These are phyloP conservation scores for Drosophila setifemur DNA, from an alignment of 1,140 invertebrate species.

Conservation along the genomic window DNA sequence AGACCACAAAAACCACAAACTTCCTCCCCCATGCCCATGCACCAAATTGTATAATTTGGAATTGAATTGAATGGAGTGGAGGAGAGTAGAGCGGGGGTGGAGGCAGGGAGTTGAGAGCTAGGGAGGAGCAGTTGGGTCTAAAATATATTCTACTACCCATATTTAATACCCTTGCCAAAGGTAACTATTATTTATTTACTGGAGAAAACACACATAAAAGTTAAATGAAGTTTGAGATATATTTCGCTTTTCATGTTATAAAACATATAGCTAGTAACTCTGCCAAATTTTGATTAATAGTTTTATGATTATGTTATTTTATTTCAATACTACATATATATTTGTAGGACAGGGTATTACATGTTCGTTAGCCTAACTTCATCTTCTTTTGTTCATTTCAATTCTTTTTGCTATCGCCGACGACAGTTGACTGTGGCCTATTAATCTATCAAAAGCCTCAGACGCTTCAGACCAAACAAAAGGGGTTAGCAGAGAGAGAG, in stretches of 20 bases:
- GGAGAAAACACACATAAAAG: no score
- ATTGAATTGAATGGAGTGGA: no score
- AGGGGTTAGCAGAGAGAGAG: slow-evolving; percentile 17
- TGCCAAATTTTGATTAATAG: no score
- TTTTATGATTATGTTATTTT: no score
- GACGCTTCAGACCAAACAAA: slow-evolving; percentile 35
- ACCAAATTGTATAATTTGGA: slow-evolving; percentile 58
- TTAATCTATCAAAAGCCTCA: slow-evolving; percentile 70
- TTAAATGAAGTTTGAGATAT: not conserved
- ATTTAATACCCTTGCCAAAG: no score
- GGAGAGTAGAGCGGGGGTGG: not conserved
- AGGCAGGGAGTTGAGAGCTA: not conserved
- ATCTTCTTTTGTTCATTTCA: not conserved
- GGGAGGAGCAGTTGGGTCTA: no score
- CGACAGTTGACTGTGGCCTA: slow-evolving; percentile 64
- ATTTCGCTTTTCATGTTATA: not conserved
- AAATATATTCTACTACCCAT: no score
- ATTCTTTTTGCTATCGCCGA: slow-evolving; percentile 40
- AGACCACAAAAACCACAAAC: slow-evolving; percentile 75
- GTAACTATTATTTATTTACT: no score
- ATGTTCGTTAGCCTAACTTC: no score
- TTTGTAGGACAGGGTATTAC: no score
- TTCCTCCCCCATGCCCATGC: slow-evolving; percentile 48
- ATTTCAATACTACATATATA: no score
- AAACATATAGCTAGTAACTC: no score